Base-by-base conservation (phyloP, 2,888 invertebrate genomes). In the Biston betularia region DNA sequence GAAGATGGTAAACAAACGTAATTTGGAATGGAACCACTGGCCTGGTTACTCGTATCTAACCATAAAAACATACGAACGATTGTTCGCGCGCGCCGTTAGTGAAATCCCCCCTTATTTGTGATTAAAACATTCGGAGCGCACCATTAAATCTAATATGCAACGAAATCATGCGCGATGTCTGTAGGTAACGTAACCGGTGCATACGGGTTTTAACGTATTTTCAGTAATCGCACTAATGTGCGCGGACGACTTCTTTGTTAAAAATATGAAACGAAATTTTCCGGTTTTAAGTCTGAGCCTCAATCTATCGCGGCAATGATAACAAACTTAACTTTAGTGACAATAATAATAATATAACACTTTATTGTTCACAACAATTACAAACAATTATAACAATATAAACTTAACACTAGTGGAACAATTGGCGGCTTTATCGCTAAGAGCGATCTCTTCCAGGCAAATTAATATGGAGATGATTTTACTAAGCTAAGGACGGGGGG, bases 131-230 rank as follows among this genome's bases (percentile, higher is more conserved):
- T 88, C 86, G 86, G 83, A 82, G 85, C 83, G 86, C 81, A 85
- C 89, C 89, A 89, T 90, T 89, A 90, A 89, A 91, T 91, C 88
- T 90, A 89, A 90, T 89, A 91, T 90, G 90, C 89, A 90, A 79
- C 82, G 84, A 88, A 88, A 89, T 87, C 88, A 87, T 86, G 85
- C 77, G 82, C 81, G 82, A 84, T 85, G 85, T 83, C 81, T 79
- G 76, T 75, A 76, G n/a, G 1, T 24, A 24, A 24, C 72, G 77
- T 75, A 72, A 71, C 70, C 67, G 70, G 75, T 75, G 77, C 79
- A 82, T 86, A 80, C 83, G 84, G 83, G 84, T 84, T 88, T 87
- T 71, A 78, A 75, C 71, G 79, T 82, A 82, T 85, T 83, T 81
- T 85, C 86, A 78, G 81, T 87, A 85, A 89, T 86, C 84, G 3